phyloP scores from a whole-genome alignment of 2,888 invertebrate species.

The Caenorhabditis wallacei region DNA sequence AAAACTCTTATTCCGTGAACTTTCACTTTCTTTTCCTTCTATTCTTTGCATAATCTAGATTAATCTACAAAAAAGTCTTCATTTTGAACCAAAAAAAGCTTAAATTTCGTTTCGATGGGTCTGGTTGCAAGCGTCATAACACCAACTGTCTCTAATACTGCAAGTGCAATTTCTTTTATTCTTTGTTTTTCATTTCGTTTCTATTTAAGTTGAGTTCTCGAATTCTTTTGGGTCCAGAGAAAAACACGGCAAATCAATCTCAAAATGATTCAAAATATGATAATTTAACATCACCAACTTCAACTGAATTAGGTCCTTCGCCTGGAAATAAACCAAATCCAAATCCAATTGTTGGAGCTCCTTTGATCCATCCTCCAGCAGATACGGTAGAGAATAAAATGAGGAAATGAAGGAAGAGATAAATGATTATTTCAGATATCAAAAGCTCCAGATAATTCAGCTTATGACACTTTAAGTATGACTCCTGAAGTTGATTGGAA shows the following conservation, averaged over 20 bases:
- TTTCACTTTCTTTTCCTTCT: too few relatives aligned
- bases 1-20: too few relatives aligned
- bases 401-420: neutral
- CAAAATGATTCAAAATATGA: neutral
- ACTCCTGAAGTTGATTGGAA: constrained; percentile 45
- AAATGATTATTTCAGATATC: constrained; percentile 9
- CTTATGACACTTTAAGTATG: constrained; percentile 46
- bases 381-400: constrained; percentile 22
- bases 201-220: constrained; percentile 18
- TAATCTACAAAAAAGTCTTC: too few relatives aligned
- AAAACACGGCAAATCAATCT: neutral
- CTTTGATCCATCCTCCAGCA: constrained; percentile 21
- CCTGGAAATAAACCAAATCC: constrained; percentile 36
- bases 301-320: constrained; percentile 33
- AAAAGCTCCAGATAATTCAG: constrained; percentile 31
- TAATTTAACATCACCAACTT: neutral
- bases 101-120: constrained; percentile 8
- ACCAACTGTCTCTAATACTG: constrained; percentile 24
- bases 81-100: too few relatives aligned
- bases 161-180: neutral
- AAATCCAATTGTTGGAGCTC: constrained; percentile 32
- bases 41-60: too few relatives aligned
- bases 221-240: neutral
- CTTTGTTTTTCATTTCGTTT: constrained; percentile 1
- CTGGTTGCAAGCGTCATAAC: constrained; percentile 23